Evolutionary conservation across 2,797 vertebrate genomes (phyloP), one percentile per base, ranked within the genome.

Genomic region (Capromys pilorides): DNA sequence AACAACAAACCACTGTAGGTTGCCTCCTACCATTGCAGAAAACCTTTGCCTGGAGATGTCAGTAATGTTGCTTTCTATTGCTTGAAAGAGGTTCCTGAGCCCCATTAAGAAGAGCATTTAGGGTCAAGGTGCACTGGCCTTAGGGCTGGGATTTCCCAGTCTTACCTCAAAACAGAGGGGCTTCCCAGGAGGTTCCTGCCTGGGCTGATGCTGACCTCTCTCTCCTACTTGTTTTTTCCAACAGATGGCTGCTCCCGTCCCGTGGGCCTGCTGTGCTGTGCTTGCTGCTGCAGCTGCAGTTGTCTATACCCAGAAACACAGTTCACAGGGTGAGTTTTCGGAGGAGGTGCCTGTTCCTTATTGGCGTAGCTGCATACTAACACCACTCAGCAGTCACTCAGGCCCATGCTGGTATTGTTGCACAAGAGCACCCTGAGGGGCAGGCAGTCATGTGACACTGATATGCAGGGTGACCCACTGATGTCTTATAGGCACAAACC

Each of bases 221-320:
- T 41, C 85, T 91, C 21, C 57, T 2, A 2, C 62, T 83, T n/a
- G 0, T 97, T 92, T 97, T 87, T 95, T 71, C 96, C 87, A 9
- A 90, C 99, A 99, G 99, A 99, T 99, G 99, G 99, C 99, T 95
- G 99, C 98, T 98, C 98, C 99, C 61, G 98, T 99, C 98, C 99
- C 98, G 31, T 99, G 99, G 96, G 98, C 99, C 97, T 99, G 99
- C 98, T 99, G 99, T 96, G 98, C 99, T 97, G 98, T 99, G 97
- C 98, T 99, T 84, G 99, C 99, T 33, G 97, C 13, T 0, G 98
- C 98, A 0, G 98, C 98, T 91, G 99, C 99, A 97, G 98, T 99
- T 95, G 99, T 99, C 96, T 99, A 99, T 0, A 98, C 99, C 93
- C 99, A 99, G 98, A 99, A 98, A 98, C 99, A 99, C 98, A 99